Percentiles rank a stretch among this genome's conserved stretches.
Evolutionary conservation across 2,888 invertebrate species (phyloP).

Genomic region (Lissocephala sabroskyi): DNA sequence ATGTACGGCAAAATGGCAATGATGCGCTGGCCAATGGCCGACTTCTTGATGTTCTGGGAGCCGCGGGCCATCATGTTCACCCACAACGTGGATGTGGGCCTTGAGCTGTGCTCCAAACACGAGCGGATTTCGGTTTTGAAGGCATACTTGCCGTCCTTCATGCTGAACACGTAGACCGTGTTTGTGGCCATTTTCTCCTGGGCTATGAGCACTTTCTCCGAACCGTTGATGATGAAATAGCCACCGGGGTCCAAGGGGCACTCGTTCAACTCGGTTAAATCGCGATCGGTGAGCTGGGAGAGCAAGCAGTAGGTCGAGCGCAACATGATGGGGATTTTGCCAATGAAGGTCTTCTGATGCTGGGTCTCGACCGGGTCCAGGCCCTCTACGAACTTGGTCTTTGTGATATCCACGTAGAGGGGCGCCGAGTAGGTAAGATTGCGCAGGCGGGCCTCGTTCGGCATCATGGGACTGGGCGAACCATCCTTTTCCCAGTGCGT

Average conservation of each 20-base stretch:
- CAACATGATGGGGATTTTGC: slow-evolving; percentile 99
- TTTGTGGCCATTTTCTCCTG: slow-evolving; percentile 99
- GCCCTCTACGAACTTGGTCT: slow-evolving; percentile 93
- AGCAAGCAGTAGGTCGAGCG: slow-evolving; percentile 97
- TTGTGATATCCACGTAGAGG: slow-evolving; percentile 98
- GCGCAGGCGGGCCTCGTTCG: slow-evolving; percentile 97
- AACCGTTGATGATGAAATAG: slow-evolving; percentile 99
- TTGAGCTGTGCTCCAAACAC: slow-evolving; percentile 90
- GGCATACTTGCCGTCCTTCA: slow-evolving; percentile 99
- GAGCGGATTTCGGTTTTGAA: slow-evolving; percentile 99
- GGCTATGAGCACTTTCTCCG: slow-evolving; percentile 98
- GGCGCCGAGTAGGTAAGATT: slow-evolving; percentile 99
- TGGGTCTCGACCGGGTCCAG: slow-evolving; percentile 90
- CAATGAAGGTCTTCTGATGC: slow-evolving; percentile 83
- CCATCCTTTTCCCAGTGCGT: slow-evolving; percentile 99
- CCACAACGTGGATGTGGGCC: slow-evolving; percentile 98
- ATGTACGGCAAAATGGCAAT: slow-evolving; percentile 98
- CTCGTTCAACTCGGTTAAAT: slow-evolving; percentile 99
- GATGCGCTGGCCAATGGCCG: slow-evolving; percentile 98
- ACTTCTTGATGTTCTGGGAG: slow-evolving; percentile 98
- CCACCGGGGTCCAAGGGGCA: slow-evolving; percentile 99
- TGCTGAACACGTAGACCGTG: slow-evolving; percentile 99
- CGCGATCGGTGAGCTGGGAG: slow-evolving; percentile 96
- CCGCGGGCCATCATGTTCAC: slow-evolving; percentile 99
- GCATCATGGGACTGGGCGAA: slow-evolving; percentile 99